These are phyloP conservation scores for Anseranas semipalmata DNA, from an alignment of 2,113 vertebrate species.

Conservation along the genomic window DNA sequence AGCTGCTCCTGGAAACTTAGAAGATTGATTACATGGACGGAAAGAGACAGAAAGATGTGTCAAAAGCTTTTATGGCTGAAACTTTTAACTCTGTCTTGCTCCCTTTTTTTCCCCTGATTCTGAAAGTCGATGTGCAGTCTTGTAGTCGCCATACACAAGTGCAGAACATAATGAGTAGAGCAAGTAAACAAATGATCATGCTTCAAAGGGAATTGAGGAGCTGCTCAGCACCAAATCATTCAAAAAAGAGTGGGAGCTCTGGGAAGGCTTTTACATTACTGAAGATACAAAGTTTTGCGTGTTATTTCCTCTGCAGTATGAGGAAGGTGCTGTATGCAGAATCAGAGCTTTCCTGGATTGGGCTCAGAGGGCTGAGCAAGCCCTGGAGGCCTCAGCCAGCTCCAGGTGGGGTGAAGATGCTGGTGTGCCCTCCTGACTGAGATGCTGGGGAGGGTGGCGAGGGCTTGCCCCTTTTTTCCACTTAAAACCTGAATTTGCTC, in stretches of 20 bases:
- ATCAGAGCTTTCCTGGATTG: not conserved
- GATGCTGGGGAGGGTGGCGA: not conserved
- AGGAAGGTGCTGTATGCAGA: not conserved
- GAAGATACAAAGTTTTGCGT: not conserved
- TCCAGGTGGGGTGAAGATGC: not conserved
- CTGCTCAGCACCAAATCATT: not conserved
- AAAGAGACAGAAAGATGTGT: conserved; percentile 85
- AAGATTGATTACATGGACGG: conserved; percentile 88
- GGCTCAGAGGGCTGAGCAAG: not conserved
- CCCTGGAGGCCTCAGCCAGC: not conserved
- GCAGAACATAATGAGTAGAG: not conserved
- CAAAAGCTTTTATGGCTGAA: conserved; percentile 78
- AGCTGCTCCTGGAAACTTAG: conserved; percentile 82
- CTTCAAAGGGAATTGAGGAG: not conserved
- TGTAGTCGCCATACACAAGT: not conserved
- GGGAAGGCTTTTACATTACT: not conserved
- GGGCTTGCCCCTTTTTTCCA: not conserved
- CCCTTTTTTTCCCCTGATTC: not conserved
- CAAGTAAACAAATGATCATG: not conserved
- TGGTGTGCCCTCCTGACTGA: not conserved
- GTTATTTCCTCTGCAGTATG: not conserved
- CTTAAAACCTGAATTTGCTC: not conserved
- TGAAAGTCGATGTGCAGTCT: not conserved
- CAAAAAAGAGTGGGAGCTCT: not conserved
- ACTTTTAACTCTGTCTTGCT: conserved; percentile 78